Evolutionary conservation across 2,113 vertebrate genomes (phyloP), one percentile per base, ranked within the genome.

Genomic region (Psittacula cyanocephala): DNA sequence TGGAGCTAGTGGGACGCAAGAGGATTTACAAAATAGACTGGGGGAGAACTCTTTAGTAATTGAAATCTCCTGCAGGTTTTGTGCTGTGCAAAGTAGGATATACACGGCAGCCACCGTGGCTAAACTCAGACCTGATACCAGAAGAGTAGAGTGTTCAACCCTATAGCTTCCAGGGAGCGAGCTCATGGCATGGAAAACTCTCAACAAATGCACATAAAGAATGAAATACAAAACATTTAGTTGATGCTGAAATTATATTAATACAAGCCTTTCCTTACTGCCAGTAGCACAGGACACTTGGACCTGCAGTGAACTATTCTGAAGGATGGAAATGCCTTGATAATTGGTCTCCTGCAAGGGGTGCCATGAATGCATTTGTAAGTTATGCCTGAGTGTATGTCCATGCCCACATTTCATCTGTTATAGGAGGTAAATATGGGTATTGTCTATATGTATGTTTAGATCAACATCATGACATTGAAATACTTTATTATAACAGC

Each of bases 391-490:
- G 37, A 57, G 22, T 20, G 25, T 43, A 1, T 65, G 46, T 6
- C 24, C 82, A 6, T n/a, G 35, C 71, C 49, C 68, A 44, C 1
- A 29, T 2, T 44, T 17, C 29, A 28, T 17, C 50, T 13, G 57
- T 2, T 33, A 2, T 0, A 19, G 74, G 53, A 65, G 22, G 24
- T 39, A 10, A 13, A 13, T 25, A 2, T 2, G 12, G 46, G 12
- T 22, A 20, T 24, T 46, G 25, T 31, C 39, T 18, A 37, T 17
- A 18, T 46, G 5, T n/a, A 3, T 37, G 24, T 81, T 74, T 8
- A 60, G 33, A 8, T 62, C 76, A 3, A 3, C 28, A 60, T 44
- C 33, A 9, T 35, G 5, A 5, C 43, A 2, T 15, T 9, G 64
- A 23, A 33, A 12, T 28, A 4, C 13, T 52, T 43, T 49, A 29